These are phyloP conservation scores for Amblyjoppa proteus DNA, from an alignment of 2,888 invertebrate species.

Conservation along the genomic window DNA sequence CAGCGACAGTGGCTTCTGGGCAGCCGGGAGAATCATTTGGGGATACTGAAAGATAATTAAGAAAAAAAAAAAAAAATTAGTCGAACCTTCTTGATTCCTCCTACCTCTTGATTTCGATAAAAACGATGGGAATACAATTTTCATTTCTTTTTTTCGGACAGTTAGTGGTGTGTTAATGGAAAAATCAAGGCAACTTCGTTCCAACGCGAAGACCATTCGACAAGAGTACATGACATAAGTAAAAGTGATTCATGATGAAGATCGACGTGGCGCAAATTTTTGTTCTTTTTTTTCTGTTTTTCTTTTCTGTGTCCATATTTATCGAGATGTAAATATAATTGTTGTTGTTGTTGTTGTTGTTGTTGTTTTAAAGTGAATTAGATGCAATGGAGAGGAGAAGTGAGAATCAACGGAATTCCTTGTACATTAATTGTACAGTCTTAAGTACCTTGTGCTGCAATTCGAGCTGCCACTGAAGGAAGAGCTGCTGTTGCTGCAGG, in stretches of 20 bases:
- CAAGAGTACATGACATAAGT: conserved; percentile 13
- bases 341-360: neutral
- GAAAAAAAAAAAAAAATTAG: conserved; percentile 15
- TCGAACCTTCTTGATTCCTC: neutral
- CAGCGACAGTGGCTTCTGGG: conserved; percentile 86
- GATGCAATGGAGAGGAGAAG: conserved; percentile 33
- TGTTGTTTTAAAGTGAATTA: conserved; percentile 10
- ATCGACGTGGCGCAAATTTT: conserved; percentile 23
- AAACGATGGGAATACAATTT: conserved; percentile 4
- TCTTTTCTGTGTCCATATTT: conserved; percentile 23
- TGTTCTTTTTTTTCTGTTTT: neutral
- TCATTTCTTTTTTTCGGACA: conserved; percentile 20
- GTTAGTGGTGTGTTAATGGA: conserved; percentile 67
- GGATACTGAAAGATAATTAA: conserved; percentile 86
- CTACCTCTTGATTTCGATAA: neutral
- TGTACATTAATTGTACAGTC: conserved; percentile 18
- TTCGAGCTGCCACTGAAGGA: conserved; percentile 95
- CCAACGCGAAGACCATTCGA: conserved; percentile 41
- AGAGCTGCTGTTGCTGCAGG: conserved; percentile 96
- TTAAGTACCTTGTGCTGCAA: conserved; percentile 89
- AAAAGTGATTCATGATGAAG: conserved; percentile 21
- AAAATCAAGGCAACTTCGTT: conserved; percentile 49
- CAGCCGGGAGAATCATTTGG: conserved; percentile 92
- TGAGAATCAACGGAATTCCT: conserved; percentile 47
- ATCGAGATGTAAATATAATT: neutral